Evolutionary conservation across 2,797 vertebrate genomes (phyloP), one percentile per base, ranked within the genome.

Genomic region (Ataeniobius toweri): DNA sequence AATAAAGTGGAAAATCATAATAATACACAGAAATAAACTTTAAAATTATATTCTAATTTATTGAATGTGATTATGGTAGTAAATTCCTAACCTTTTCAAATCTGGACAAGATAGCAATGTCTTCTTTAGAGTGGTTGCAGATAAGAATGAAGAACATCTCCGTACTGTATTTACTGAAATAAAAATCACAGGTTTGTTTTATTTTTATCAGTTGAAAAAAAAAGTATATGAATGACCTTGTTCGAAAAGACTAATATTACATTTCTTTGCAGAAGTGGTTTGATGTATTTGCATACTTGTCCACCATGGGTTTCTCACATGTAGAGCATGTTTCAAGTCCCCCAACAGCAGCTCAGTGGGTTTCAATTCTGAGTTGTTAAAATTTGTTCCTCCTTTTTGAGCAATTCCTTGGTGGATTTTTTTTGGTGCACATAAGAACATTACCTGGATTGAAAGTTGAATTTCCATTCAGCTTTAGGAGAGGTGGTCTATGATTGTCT

Each of bases 251-350:
- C n/a, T 48, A 24, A 12, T n/a, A 24, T 12, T 18, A 5, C 9
- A 9, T 12, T 22, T 31, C 14, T 74, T n/a, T 36, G 58, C 24
- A 55, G 55, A 78, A 65, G n/a, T 65, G 26, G 46, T 18, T 22
- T 53, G 0, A 50, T 55, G 24, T 41, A 78, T 78, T 78, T 78
- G 48, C 50, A 73, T 73, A 56, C 8, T 55, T 73, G 12, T 24
- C 0, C 2, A 24, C 58, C 36, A 16, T 22, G 63, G 71, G 63
- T 50, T 71, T 70, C 22, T 63, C 13, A 78, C 16, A 55, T 44
- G 28, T 53, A 8, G 13, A 39, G 44, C 28, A 0, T 14, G 28
- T 65, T 75, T 75, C 59, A 75, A 59, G 44, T 73, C 55, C 55
- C 24, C 39, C n/a, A 61, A 31, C 3, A 6, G 4, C 41, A 13